These are phyloP conservation scores for Lipotes vexillifer DNA, from an alignment of 2,113 vertebrate species.

Conservation along the genomic window DNA sequence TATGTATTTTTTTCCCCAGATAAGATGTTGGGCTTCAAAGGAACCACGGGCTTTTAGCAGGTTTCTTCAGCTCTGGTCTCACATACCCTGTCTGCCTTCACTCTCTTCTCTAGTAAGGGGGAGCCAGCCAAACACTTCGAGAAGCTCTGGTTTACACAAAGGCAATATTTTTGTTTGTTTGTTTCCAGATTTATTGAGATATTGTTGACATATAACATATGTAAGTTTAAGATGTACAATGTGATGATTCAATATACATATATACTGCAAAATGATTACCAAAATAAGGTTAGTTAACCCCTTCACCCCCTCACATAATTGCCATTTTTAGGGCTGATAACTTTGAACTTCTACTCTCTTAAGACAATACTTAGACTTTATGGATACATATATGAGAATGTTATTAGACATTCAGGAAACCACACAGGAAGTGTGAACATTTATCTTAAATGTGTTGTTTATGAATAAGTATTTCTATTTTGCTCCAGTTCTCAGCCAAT, in stretches of 20 bases:
- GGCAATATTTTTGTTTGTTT: background rate
- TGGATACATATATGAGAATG: background rate
- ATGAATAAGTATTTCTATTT: background rate
- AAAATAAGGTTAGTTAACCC: background rate
- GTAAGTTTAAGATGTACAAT: background rate
- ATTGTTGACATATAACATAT: background rate
- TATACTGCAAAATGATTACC: background rate
- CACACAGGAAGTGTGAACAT: background rate
- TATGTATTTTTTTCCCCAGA: background rate
- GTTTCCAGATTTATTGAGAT: background rate
- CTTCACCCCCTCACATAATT: background rate
- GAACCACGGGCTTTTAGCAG: background rate
- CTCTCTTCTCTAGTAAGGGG: background rate
- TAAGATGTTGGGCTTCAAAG: conserved; percentile 4
- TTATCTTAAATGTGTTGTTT: background rate
- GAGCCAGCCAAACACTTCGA: background rate
- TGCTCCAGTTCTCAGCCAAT: background rate
- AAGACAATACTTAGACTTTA: background rate
- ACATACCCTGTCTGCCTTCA: background rate
- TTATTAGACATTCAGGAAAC: background rate
- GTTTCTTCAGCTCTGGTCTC: background rate
- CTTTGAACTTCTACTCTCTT: background rate
- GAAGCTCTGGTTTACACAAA: background rate
- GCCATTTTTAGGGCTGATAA: background rate
- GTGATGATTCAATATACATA: background rate